Evolutionary conservation across 2,888 invertebrate species (phyloP).

Genomic region (Apoderus coryli): DNA sequence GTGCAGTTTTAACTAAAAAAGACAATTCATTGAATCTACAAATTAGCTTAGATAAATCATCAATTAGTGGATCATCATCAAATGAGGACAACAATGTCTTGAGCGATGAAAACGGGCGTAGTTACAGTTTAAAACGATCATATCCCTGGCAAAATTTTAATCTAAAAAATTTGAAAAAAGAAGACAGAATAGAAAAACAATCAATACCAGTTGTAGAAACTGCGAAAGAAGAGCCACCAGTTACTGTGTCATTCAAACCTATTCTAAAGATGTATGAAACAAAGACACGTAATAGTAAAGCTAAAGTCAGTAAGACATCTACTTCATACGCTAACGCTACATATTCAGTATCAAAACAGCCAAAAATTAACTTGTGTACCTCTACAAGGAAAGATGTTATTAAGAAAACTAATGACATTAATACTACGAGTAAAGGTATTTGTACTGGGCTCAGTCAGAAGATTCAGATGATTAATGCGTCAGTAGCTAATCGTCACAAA

Average conservation of each 20-base stretch:
- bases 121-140: slow-evolving; percentile 8
- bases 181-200: slow-evolving; percentile 9
- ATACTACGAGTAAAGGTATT: neutral
- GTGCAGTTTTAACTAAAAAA: slow-evolving; percentile 6
- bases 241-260: slow-evolving; percentile 11
- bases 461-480: neutral
- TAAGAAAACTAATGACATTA: neutral
- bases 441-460: neutral
- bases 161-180: slow-evolving; percentile 10
- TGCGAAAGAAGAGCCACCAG: slow-evolving; percentile 10
- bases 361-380: slow-evolving; percentile 9
- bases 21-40: slow-evolving; percentile 5
- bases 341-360: slow-evolving; percentile 9
- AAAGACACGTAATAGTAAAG: too few relatives aligned
- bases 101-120: slow-evolving; percentile 7
- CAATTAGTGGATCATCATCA: slow-evolving; percentile 4
- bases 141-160: slow-evolving; percentile 20
- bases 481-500: neutral
- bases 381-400: slow-evolving; percentile 2
- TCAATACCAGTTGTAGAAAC: slow-evolving; percentile 10
- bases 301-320: too few relatives aligned
- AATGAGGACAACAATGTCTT: slow-evolving; percentile 5
- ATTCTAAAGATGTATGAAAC: slow-evolving; percentile 7
- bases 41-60: neutral
- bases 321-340: too few relatives aligned